Evolutionary conservation across 64 coral and sea anemone genomes (phyloP), one percentile per base, ranked within the genome.

Genomic region (Montipora cactus): DNA sequence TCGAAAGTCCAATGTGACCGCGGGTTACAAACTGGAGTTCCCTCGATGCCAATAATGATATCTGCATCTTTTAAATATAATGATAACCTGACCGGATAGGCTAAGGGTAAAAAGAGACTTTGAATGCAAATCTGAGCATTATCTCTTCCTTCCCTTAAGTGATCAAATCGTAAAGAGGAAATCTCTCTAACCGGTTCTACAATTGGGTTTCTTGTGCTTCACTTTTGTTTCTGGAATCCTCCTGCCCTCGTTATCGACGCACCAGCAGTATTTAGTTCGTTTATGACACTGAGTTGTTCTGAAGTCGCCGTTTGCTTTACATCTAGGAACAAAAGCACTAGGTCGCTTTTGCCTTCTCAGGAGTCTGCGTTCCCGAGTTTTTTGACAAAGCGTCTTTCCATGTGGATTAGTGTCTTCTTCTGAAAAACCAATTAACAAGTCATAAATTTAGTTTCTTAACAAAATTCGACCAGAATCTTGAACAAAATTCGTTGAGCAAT

Each of bases 231-330:
- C 94, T 25, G 49, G 49, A 7, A 95, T 92, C 47, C 86, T 45
- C 48, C 76, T 91, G 14, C 94, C 94, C 53, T 74, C 74, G 2
- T 21, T 49, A 44, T 91, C 78, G 1, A 95, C 94, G 49, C 94
- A 95, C 94, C 94, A 95, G 68, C 94, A 95, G 37, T 14, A 19
- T 59, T 76, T 83, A 4, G 67, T 92, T 44, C 73, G 75, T 19
- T 88, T 91, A 23, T 77, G 50, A 14, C 94, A 95, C 62, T 95
- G 94, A 2, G 23, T 51, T 6, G 44, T 0, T 66, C 76, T 87
- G 19, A 95, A 95, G 0, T 91, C 64, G 1, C 94, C 94, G 59
- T 95, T 87, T 50, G 46, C 10, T 58, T 87, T 95, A 57, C 94
- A 95, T 15, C 15, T 71, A 9, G 94, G 94, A 0, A 95, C 84